These are phyloP conservation scores for Brachionus paranguensis DNA, from an alignment of 1,140 invertebrate species.

Conservation along the genomic window DNA sequence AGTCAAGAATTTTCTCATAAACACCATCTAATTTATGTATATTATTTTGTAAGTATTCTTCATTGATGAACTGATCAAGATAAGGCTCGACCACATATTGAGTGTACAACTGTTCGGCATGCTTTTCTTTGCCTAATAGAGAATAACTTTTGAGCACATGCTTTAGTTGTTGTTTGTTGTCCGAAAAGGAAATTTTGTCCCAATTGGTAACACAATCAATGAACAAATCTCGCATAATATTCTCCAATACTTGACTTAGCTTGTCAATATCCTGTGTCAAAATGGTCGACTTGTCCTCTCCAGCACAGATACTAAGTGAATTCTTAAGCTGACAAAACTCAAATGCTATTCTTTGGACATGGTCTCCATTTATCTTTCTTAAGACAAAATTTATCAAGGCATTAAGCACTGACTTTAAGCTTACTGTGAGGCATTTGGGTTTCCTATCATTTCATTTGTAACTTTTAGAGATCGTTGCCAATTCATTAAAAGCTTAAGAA, in stretches of 20 bases:
- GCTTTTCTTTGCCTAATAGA: constrained; percentile 59
- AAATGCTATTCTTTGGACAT: constrained; percentile 36
- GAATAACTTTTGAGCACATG: constrained; percentile 46
- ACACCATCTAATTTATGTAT: constrained; percentile 68
- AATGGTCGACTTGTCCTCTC: not conserved
- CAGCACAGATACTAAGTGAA: not conserved
- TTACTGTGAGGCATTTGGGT: not conserved
- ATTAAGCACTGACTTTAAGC: not conserved
- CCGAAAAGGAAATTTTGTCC: constrained; percentile 42
- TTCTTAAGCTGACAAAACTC: constrained; percentile 39
- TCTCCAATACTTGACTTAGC: constrained; percentile 51
- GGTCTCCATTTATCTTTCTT: constrained; percentile 29
- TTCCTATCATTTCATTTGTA: constrained; percentile 31
- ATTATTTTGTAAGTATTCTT: constrained; percentile 65
- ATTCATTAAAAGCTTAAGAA: constrained; percentile 22
- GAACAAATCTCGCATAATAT: constrained; percentile 61
- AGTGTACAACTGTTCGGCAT: constrained; percentile 68
- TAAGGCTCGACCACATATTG: constrained; percentile 67
- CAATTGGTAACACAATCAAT: constrained; percentile 57
- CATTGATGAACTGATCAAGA: constrained; percentile 65
- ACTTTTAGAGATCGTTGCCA: constrained; percentile 14
- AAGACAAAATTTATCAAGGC: not conserved
- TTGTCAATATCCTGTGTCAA: constrained; percentile 50
- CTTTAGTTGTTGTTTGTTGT: constrained; percentile 2
- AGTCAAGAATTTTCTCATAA: constrained; percentile 66